Percentiles rank a stretch among this genome's conserved stretches.
These are phyloP conservation scores for Desoria tigrina DNA, from an alignment of 2,888 invertebrate genomes.

Conservation along the genomic window DNA sequence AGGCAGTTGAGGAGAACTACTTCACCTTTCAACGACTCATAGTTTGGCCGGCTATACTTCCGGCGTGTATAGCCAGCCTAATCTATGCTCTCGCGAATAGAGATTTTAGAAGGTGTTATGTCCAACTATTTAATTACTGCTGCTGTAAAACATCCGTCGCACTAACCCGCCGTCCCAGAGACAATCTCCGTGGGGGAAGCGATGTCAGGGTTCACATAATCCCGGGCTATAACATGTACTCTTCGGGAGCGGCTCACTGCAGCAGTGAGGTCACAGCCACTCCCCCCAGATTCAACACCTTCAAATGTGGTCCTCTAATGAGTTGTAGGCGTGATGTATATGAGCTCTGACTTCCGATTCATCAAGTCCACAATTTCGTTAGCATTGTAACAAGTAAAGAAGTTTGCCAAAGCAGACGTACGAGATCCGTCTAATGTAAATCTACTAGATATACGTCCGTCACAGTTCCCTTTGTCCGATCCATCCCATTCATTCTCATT, in stretches of 20 bases:
- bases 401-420: too few relatives aligned
- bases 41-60: constrained; percentile 51
- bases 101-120: constrained; percentile 71
- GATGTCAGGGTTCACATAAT: constrained; percentile 73
- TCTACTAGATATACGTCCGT: too few relatives aligned
- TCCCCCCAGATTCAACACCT: constrained; percentile 46
- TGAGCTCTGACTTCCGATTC: constrained; percentile 51
- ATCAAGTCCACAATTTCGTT: too few relatives aligned
- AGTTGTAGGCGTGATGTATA: constrained; percentile 51
- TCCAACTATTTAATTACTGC: constrained; percentile 75
- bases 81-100: constrained; percentile 61
- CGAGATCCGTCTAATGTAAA: too few relatives aligned
- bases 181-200: constrained; percentile 54
- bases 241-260: constrained; percentile 49
- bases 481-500: background rate
- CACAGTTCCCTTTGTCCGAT: background rate
- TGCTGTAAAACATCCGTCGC: constrained; percentile 73
- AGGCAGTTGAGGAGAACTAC: background rate
- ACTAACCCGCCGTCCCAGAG: constrained; percentile 65
- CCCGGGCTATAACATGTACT: constrained; percentile 68
- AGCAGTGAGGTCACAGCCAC: constrained; percentile 44
- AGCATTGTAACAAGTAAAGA: too few relatives aligned
- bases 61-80: constrained; percentile 49
- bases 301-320: constrained; percentile 49
- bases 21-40: constrained; percentile 43